A percentile compares a stretch with the other conserved stretches of the same genome.
These are phyloP conservation scores for Hydrozoanthus tunicans DNA, from an alignment of 64 coral and sea anemone species.

Conservation along the genomic window DNA sequence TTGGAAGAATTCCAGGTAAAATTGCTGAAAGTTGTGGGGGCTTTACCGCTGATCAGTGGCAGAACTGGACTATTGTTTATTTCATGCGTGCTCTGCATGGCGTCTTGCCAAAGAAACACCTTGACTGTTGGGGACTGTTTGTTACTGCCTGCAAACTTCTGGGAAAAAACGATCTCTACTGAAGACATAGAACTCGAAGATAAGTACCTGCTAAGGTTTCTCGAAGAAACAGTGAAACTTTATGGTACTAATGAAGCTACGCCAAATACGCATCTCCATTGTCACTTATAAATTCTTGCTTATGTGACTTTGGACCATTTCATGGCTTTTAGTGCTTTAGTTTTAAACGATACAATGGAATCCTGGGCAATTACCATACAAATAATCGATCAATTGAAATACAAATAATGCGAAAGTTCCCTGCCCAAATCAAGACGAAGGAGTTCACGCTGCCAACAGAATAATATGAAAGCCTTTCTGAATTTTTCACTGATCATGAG, in stretches of 20 bases:
- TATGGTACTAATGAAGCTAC: slow-evolving; percentile 57
- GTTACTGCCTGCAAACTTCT: slow-evolving; percentile 53
- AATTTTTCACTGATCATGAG: slow-evolving; percentile 10
- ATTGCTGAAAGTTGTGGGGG: slow-evolving; percentile 63
- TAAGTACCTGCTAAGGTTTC: slow-evolving; percentile 64
- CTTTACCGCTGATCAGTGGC: slow-evolving; percentile 78
- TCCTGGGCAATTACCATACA: slow-evolving; percentile 36
- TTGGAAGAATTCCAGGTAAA: slow-evolving; percentile 71
- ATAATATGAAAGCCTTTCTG: neutral
- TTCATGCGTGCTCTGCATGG: slow-evolving; percentile 64
- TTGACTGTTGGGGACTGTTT: slow-evolving; percentile 63
- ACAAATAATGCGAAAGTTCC: slow-evolving; percentile 69
- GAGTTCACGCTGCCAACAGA: neutral
- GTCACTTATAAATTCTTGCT: slow-evolving; percentile 56
- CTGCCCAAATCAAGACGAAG: neutral
- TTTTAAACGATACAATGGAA: slow-evolving; percentile 23
- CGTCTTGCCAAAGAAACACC: slow-evolving; percentile 62
- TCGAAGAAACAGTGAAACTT: slow-evolving; percentile 42
- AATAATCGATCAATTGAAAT: slow-evolving; percentile 71
- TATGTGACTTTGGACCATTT: slow-evolving; percentile 68
- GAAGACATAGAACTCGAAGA: slow-evolving; percentile 73
- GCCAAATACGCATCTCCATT: slow-evolving; percentile 68
- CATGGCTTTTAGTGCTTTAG: slow-evolving; percentile 51
- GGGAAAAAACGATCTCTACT: slow-evolving; percentile 37
- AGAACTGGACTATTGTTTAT: slow-evolving; percentile 71